A percentile compares a stretch with the other conserved stretches of the same genome.
phyloP scores from a whole-genome alignment of 2,888 invertebrate genomes.

The Drosophila melanocephala region DNA sequence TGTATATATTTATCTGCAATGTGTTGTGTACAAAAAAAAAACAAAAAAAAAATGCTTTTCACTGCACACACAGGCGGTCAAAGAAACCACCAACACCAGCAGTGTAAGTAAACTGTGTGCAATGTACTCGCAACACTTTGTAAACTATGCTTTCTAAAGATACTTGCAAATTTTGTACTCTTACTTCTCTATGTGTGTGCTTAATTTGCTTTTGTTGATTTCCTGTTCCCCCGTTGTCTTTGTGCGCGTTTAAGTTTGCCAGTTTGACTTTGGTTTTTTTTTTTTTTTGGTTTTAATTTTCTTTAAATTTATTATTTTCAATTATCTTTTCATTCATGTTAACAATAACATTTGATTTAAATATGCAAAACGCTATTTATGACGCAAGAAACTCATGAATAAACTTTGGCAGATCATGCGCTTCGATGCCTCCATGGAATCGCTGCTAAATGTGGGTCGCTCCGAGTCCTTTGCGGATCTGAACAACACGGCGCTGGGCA shows the following conservation, averaged over 20 bases:
- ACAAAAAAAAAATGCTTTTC: slow-evolving; percentile 56
- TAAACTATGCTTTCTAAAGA: slow-evolving; percentile 49
- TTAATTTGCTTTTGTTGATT: slow-evolving; percentile 21
- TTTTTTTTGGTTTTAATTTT: slow-evolving; percentile 32
- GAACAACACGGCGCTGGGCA: slow-evolving; percentile 87
- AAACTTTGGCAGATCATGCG: slow-evolving; percentile 90
- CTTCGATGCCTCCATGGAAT: slow-evolving; percentile 92
- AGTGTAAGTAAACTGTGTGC: slow-evolving; percentile 87
- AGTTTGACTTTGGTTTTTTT: slow-evolving; percentile 29
- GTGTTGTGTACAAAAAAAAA: slow-evolving; percentile 48
- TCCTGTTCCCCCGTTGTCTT: slow-evolving; percentile 29
- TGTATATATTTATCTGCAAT: slow-evolving; percentile 57
- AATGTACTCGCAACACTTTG: slow-evolving; percentile 39
- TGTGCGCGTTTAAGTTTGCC: slow-evolving; percentile 65
- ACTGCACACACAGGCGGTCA: slow-evolving; percentile 88
- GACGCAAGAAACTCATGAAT: slow-evolving; percentile 76
- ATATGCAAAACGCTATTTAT: slow-evolving; percentile 59
- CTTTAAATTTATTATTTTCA: slow-evolving; percentile 32
- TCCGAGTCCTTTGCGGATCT: slow-evolving; percentile 94
- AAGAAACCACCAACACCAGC: slow-evolving; percentile 89
- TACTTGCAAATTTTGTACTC: slow-evolving; percentile 15
- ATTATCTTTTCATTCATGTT: slow-evolving; percentile 67
- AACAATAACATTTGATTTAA: slow-evolving; percentile 56
- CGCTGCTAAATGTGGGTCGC: slow-evolving; percentile 90
- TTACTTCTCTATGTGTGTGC: slow-evolving; percentile 12